Percentiles rank a stretch among this genome's conserved stretches.
These are phyloP conservation scores for Hylomyscus alleni DNA, from an alignment of 2,797 vertebrate genomes.

Conservation along the genomic window DNA sequence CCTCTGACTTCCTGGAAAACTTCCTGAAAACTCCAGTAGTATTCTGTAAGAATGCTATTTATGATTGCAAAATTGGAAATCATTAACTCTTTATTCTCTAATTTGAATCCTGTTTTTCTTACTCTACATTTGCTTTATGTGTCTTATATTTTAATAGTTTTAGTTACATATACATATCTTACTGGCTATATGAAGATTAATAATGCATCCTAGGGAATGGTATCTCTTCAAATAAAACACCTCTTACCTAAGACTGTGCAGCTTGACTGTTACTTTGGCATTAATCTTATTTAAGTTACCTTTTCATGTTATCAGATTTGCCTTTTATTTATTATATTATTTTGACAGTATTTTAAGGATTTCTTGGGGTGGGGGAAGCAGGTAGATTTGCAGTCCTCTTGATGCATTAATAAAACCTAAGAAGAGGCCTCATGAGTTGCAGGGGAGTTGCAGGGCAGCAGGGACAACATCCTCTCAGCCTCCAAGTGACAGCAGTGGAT, in stretches of 20 bases:
- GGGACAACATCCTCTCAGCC: too few species aligned
- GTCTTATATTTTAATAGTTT: slow-evolving; percentile 37
- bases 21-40: slow-evolving; percentile 42
- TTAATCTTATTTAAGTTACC: slow-evolving; percentile 22
- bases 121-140: slow-evolving; percentile 11
- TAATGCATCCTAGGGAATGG: background rate
- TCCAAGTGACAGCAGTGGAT: too few species aligned
- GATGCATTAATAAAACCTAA: slow-evolving; percentile 18
- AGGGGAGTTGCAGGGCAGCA: too few species aligned
- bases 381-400: background rate
- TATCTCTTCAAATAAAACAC: slow-evolving; percentile 31
- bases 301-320: background rate
- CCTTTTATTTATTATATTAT: slow-evolving; percentile 15
- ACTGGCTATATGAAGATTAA: background rate
- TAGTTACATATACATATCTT: background rate
- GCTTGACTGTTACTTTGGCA: slow-evolving; percentile 14
- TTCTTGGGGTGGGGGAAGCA: background rate
- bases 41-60: slow-evolving; percentile 43
- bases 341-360: background rate
- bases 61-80: slow-evolving; percentile 52
- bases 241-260: slow-evolving; percentile 33
- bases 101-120: slow-evolving; percentile 42
- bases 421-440: too few species aligned
- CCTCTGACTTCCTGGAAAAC: too few species aligned
- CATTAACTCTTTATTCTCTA: background rate